A percentile compares a stretch with the other conserved stretches of the same genome.
phyloP scores from a whole-genome alignment of 2,113 vertebrate genomes.

The Forbesichthys agassizii region DNA sequence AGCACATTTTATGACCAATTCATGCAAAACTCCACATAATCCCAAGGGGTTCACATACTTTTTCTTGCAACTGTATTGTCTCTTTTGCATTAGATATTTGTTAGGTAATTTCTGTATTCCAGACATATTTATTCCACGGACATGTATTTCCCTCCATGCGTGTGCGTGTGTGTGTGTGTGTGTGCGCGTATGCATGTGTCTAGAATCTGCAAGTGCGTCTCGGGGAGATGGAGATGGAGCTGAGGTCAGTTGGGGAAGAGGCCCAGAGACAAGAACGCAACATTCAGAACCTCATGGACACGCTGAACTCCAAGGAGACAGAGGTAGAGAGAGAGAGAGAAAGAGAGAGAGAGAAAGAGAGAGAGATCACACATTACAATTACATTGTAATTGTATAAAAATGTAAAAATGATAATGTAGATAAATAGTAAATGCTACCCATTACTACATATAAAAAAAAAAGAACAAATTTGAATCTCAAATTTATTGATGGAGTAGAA shows the following conservation, averaged over 20 bases:
- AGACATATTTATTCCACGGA: background rate
- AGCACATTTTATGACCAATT: no score
- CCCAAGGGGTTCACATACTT: no score
- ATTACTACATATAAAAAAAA: no score
- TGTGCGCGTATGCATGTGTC: constrained; percentile 18
- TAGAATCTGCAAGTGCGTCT: constrained; percentile 88
- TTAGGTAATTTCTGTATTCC: no score
- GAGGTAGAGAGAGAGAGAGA: constrained; percentile 75
- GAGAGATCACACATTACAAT: no score
- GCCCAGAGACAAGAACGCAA: constrained; percentile 80
- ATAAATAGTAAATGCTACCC: no score
- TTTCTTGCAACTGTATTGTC: no score
- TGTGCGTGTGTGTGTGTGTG: constrained; percentile 3
- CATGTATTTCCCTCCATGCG: background rate
- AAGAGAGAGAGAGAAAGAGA: background rate
- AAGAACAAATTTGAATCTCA: no score
- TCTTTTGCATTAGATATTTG: no score
- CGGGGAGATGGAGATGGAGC: constrained; percentile 80
- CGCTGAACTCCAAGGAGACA: constrained; percentile 80
- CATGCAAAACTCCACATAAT: no score
- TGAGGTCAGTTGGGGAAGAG: constrained; percentile 77
- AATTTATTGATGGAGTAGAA: no score
- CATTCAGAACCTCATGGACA: constrained; percentile 82
- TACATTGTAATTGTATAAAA: background rate
- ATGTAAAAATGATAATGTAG: no score